A percentile compares a stretch with the other conserved stretches of the same genome.
These are phyloP conservation scores for Arremon brunneinucha DNA, from an alignment of 2,797 vertebrate genomes.

Conservation along the genomic window DNA sequence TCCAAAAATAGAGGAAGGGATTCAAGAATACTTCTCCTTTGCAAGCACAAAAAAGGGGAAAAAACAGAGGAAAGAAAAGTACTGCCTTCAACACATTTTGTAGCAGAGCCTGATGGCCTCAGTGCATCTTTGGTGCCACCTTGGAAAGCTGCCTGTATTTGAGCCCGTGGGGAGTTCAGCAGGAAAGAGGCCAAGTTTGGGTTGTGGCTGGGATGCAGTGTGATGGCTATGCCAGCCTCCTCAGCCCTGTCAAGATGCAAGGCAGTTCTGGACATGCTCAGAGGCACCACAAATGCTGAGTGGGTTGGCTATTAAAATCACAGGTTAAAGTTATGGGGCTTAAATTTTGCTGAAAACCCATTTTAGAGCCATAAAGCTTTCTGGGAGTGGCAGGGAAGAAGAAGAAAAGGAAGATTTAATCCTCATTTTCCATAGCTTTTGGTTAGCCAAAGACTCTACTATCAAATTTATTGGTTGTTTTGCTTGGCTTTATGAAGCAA, in stretches of 20 bases:
- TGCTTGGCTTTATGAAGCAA: background rate
- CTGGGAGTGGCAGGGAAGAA: background rate
- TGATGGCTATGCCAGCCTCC: background rate
- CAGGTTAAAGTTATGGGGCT: background rate
- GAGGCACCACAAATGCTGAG: background rate
- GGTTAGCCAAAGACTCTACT: background rate
- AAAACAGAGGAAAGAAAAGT: accelerated
- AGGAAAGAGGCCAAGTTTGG: background rate
- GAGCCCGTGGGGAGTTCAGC: accelerated
- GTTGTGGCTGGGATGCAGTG: background rate
- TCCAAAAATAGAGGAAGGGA: background rate
- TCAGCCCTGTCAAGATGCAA: background rate
- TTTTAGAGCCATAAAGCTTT: background rate
- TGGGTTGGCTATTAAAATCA: background rate
- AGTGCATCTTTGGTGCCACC: background rate
- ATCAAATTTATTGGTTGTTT: background rate
- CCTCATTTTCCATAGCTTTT: background rate
- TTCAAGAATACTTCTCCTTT: accelerated
- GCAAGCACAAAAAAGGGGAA: accelerated
- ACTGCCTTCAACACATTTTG: background rate
- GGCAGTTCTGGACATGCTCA: background rate
- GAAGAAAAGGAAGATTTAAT: background rate
- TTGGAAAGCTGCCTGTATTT: background rate
- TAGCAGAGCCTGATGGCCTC: background rate
- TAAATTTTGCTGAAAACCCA: background rate